A percentile compares a stretch with the other conserved stretches of the same genome.
phyloP scores from a whole-genome alignment of 2,797 vertebrate genomes.

The Rhinoraja longicauda region DNA sequence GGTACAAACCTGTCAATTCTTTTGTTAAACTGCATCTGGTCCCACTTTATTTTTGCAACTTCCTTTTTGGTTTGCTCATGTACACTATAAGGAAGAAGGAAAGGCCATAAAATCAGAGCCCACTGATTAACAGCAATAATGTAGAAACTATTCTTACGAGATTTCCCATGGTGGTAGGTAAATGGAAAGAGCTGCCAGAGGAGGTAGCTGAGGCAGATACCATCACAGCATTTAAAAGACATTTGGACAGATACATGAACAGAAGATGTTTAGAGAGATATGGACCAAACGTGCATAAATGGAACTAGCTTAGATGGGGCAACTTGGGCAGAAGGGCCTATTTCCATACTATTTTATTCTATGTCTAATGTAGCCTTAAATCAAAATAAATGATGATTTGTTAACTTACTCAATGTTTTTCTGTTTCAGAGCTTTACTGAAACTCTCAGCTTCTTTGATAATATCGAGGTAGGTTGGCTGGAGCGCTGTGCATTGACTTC shows the following conservation, averaged over 20 bases:
- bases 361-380: not conserved
- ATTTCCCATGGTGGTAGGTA: not conserved
- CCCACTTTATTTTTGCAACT: slow-evolving; percentile 46
- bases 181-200: too few species aligned
- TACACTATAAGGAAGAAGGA: slow-evolving; percentile 47
- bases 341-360: too few species aligned
- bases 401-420: slow-evolving; percentile 49
- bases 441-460: slow-evolving; percentile 49
- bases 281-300: too few species aligned
- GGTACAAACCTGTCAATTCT: slow-evolving; percentile 47
- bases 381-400: not conserved
- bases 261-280: too few species aligned
- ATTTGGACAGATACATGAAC: too few species aligned
- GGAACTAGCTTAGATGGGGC: too few species aligned
- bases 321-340: too few species aligned
- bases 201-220: too few species aligned
- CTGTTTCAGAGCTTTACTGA: slow-evolving; percentile 44
- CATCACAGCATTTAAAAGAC: too few species aligned
- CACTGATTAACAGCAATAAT: too few species aligned
- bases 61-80: slow-evolving; percentile 46
- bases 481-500: slow-evolving; percentile 46
- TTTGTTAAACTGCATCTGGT: slow-evolving; percentile 46
- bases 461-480: slow-evolving; percentile 54
- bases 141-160: not conserved
- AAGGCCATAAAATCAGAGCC: not conserved